These are phyloP conservation scores for Thalpophila matura DNA, from an alignment of 2,888 invertebrate species.

Conservation along the genomic window DNA sequence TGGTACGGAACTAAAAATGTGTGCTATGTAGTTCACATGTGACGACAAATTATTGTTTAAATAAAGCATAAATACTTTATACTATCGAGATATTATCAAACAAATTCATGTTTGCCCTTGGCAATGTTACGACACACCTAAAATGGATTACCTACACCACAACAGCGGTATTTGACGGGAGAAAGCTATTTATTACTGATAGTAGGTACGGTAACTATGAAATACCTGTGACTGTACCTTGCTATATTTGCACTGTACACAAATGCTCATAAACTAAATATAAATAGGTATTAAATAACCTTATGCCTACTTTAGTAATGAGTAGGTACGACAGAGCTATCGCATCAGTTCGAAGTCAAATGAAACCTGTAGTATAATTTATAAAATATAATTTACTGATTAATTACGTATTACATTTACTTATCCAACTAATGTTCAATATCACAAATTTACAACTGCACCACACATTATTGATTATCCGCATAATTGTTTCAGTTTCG, in stretches of 20 bases:
- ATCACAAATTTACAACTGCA: slow-evolving; percentile 57
- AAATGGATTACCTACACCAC: slow-evolving; percentile 7
- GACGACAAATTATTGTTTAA: slow-evolving; percentile 11
- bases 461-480: slow-evolving; percentile 23
- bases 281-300: too few species aligned
- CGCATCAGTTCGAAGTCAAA: neutral
- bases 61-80: slow-evolving; percentile 17
- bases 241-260: slow-evolving; percentile 15
- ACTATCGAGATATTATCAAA: neutral
- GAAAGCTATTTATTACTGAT: slow-evolving; percentile 35
- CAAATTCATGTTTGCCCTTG: neutral
- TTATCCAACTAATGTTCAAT: slow-evolving; percentile 41
- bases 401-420: slow-evolving; percentile 37
- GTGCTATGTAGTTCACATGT: neutral
- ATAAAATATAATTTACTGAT: slow-evolving; percentile 57
- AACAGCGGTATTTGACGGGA: slow-evolving; percentile 24
- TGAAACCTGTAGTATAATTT: slow-evolving; percentile 28
- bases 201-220: slow-evolving; percentile 13
- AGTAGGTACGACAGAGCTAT: too few species aligned
- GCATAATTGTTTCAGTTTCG: slow-evolving; percentile 34
- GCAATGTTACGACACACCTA: neutral
- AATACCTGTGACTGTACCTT: slow-evolving; percentile 1
- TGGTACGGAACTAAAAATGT: too few species aligned
- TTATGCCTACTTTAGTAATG: too few species aligned
- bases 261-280: slow-evolving; percentile 15